These are phyloP conservation scores for Caracal caracal DNA, from an alignment of 2,113 vertebrate genomes.

Conservation along the genomic window DNA sequence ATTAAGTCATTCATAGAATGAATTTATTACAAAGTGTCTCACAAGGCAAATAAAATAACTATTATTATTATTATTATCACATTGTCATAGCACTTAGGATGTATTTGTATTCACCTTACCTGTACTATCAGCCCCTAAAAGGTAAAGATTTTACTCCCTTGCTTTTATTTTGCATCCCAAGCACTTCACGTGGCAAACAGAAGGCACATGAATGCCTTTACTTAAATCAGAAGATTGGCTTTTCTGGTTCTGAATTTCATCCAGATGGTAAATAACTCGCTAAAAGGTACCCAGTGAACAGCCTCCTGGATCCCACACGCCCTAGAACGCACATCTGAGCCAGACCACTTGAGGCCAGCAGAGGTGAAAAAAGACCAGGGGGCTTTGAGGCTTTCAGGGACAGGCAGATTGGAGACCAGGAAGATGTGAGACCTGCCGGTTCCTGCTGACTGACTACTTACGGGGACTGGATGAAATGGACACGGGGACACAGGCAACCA, in stretches of 20 bases:
- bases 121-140: conserved; percentile 28
- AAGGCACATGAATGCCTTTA: background rate
- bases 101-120: conserved; percentile 12
- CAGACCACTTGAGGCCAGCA: background rate
- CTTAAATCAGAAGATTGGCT: background rate
- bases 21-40: conserved; percentile 45
- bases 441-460: background rate
- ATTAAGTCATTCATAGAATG: conserved; percentile 49
- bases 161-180: conserved; percentile 57
- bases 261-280: background rate
- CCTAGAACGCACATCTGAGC: background rate
- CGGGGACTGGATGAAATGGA: background rate
- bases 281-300: background rate
- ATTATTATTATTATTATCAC: conserved; percentile 14
- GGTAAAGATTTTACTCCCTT: background rate
- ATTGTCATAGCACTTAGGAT: background rate
- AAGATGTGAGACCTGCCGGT: background rate
- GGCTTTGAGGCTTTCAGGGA: background rate
- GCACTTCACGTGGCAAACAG: background rate
- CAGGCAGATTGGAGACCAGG: background rate
- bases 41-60: conserved; percentile 55
- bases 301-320: background rate
- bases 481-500: background rate
- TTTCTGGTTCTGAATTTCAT: conserved; percentile 47
- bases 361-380: background rate